Evolutionary conservation across 2,888 invertebrate species (phyloP).

Genomic region (Panorpa germanica): DNA sequence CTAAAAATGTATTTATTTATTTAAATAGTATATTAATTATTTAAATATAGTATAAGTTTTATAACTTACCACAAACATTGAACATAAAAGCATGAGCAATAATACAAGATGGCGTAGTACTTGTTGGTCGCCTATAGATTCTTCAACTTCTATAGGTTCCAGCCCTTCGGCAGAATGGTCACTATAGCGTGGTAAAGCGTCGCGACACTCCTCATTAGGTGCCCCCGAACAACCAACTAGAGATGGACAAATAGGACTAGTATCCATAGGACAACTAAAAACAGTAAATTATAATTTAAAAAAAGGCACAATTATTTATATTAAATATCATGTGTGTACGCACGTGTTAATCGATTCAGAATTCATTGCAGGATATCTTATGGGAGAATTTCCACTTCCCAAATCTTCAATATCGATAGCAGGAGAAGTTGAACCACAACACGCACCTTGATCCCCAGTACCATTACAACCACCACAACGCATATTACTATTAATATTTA

Average conservation of each 20-base stretch:
- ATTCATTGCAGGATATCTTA: not conserved
- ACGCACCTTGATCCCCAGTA: slow-evolving; percentile 15
- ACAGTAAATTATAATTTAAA: too few relatives aligned
- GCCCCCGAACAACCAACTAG: slow-evolving; percentile 30
- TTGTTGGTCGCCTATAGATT: slow-evolving; percentile 41
- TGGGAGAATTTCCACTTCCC: slow-evolving; percentile 15
- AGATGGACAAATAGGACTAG: slow-evolving; percentile 24
- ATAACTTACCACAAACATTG: slow-evolving; percentile 71
- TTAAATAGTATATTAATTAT: not conserved
- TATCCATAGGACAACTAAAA: not conserved
- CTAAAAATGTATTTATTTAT: slow-evolving; percentile 25
- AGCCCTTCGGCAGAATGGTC: slow-evolving; percentile 28
- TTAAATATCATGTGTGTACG: too few relatives aligned
- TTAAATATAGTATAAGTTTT: not conserved
- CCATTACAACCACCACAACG: slow-evolving; percentile 17
- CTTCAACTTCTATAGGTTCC: slow-evolving; percentile 31
- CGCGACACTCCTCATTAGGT: slow-evolving; percentile 28
- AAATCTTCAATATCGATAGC: slow-evolving; percentile 48
- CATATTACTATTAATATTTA: slow-evolving; percentile 13
- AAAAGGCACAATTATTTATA: too few relatives aligned
- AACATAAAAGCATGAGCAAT: slow-evolving; percentile 56
- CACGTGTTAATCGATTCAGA: too few relatives aligned
- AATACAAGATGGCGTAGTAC: slow-evolving; percentile 65
- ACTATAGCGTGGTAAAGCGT: slow-evolving; percentile 29
- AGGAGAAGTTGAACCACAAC: slow-evolving; percentile 17